phyloP scores from a whole-genome alignment of 2,797 vertebrate genomes.

The Tamandua tetradactyla region DNA sequence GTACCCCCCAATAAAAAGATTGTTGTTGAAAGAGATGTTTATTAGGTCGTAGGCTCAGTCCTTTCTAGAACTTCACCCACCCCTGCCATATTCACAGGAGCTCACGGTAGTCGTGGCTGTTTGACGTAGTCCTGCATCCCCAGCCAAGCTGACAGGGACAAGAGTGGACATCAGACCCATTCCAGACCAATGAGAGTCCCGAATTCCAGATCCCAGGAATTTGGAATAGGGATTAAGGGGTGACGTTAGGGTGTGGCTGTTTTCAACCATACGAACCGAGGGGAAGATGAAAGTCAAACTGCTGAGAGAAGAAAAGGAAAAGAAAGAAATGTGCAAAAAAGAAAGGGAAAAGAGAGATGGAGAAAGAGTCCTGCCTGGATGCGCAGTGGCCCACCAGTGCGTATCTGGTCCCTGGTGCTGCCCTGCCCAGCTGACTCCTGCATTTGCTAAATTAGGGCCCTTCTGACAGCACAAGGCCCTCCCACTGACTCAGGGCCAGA shows the following conservation, averaged over 20 bases:
- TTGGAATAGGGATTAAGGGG: neutral
- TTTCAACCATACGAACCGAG: neutral
- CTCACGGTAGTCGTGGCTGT: neutral
- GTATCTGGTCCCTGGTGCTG: neutral
- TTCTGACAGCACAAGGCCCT: neutral
- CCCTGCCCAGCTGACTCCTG: neutral
- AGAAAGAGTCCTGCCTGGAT: neutral
- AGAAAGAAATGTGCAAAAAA: neutral
- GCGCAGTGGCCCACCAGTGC: neutral
- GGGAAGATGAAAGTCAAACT: neutral
- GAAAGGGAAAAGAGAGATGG: neutral
- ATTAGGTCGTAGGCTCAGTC: fast-evolving
- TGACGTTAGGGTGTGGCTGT: neutral
- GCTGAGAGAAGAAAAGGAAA: neutral
- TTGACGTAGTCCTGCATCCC: fast-evolving
- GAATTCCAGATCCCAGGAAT: neutral
- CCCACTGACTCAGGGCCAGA: neutral
- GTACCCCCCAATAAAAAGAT: too few species aligned
- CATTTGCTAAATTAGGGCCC: neutral
- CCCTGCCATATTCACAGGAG: neutral
- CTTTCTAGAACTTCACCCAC: neutral
- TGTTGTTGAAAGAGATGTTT: fast-evolving
- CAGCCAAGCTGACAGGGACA: neutral
- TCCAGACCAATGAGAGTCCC: neutral
- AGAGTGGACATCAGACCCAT: neutral